These are phyloP conservation scores for Clupea harengus DNA, from an alignment of 2,113 vertebrate genomes.

Conservation along the genomic window DNA sequence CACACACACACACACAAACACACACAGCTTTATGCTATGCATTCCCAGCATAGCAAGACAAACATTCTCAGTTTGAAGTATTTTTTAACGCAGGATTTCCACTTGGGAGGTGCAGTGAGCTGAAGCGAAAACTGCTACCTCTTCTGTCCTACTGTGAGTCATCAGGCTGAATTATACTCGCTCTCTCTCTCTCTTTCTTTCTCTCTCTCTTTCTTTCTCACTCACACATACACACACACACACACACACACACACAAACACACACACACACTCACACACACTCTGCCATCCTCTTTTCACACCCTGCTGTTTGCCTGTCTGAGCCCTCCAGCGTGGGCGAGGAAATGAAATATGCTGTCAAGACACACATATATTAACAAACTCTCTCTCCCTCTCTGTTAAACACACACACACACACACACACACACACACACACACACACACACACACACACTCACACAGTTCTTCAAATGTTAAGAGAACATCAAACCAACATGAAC, in stretches of 20 bases:
- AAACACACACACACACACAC: not conserved
- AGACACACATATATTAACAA: not conserved
- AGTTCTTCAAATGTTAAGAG: constrained; percentile 1
- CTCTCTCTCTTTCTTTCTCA: not conserved
- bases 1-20: constrained; percentile 20
- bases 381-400: not conserved
- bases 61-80: not conserved
- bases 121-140: not conserved
- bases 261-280: not conserved
- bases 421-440: not conserved
- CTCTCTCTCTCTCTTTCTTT: not conserved
- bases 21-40: not conserved
- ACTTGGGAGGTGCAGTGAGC: not conserved
- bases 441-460: not conserved
- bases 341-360: not conserved
- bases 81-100: not conserved
- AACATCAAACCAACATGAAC: constrained; percentile 22
- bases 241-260: not conserved
- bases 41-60: not conserved
- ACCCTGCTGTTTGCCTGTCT: constrained; percentile 1
- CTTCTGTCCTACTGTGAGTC: not conserved
- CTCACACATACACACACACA: not conserved
- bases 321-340: constrained; percentile 5
- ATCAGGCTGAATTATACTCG: not conserved
- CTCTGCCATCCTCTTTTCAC: not conserved